Evolutionary conservation across 1,140 invertebrate genomes (phyloP).

Genomic region (Acyrthosiphon pisum): DNA sequence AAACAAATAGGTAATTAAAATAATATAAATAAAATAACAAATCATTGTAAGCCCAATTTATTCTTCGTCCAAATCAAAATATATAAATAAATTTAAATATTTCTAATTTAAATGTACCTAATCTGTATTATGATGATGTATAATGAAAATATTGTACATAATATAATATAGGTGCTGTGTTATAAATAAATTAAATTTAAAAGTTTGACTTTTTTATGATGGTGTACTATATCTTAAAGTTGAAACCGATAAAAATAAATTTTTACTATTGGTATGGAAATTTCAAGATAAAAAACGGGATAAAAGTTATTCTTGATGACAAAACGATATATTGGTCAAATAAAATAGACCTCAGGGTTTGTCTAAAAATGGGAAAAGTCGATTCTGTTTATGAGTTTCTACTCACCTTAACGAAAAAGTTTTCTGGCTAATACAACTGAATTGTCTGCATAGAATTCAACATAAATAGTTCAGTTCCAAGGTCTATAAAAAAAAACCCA

Average conservation of each 20-base stretch:
- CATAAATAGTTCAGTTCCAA: slow-evolving; percentile 12
- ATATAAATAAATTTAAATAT: neutral
- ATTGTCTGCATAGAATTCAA: slow-evolving; percentile 20
- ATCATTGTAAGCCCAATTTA: too few relatives aligned
- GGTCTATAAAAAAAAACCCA: neutral
- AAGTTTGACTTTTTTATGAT: neutral
- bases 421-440: neutral
- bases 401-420: neutral
- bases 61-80: too few relatives aligned
- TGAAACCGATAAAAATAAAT: neutral
- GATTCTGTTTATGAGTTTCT: slow-evolving; percentile 22
- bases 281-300: neutral
- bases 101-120: neutral
- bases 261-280: neutral
- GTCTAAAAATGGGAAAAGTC: neutral
- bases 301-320: neutral
- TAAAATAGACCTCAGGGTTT: neutral
- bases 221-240: neutral
- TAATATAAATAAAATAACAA: too few relatives aligned
- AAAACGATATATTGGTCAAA: slow-evolving; percentile 16
- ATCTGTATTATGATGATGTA: neutral
- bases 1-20: too few relatives aligned
- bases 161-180: neutral
- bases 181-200: neutral
- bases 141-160: neutral